Evolutionary conservation across 2,113 vertebrate genomes (phyloP).

Genomic region (Protomyctophum bolini): DNA sequence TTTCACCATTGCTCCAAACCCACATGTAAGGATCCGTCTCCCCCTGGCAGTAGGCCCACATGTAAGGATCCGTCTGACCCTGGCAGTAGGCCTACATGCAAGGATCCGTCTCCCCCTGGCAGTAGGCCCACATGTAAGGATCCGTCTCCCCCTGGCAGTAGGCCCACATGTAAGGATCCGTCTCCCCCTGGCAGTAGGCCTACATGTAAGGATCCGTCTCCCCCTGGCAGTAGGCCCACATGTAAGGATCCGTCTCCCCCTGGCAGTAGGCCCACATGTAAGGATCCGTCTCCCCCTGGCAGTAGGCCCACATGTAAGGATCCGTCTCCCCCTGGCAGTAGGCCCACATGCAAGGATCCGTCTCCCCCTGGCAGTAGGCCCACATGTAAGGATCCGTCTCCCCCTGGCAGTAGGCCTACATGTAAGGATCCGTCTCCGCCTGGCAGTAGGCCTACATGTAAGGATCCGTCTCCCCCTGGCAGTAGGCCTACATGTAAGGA

Average conservation of each 20-base stretch:
- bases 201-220: conserved; percentile 15
- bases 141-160: not conserved
- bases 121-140: not conserved
- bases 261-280: not conserved
- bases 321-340: not conserved
- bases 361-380: not conserved
- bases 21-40: not conserved
- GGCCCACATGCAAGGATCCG: conserved; percentile 12
- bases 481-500: too few species aligned
- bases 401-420: not conserved
- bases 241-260: conserved; percentile 13
- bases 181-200: not conserved
- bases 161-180: conserved; percentile 12
- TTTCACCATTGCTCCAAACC: too few species aligned
- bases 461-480: too few species aligned
- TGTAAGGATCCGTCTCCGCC: conserved; percentile 13
- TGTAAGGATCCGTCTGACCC: conserved; percentile 13
- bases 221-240: not conserved
- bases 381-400: conserved; percentile 13
- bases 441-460: not conserved
- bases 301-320: not conserved
- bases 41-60: not conserved
- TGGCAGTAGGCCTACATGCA: not conserved
- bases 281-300: conserved; percentile 8
- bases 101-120: conserved; percentile 8